Evolutionary conservation across 1,140 invertebrate genomes (phyloP), one percentile per base, ranked within the genome.

Genomic region (Platorchestia sp.): DNA sequence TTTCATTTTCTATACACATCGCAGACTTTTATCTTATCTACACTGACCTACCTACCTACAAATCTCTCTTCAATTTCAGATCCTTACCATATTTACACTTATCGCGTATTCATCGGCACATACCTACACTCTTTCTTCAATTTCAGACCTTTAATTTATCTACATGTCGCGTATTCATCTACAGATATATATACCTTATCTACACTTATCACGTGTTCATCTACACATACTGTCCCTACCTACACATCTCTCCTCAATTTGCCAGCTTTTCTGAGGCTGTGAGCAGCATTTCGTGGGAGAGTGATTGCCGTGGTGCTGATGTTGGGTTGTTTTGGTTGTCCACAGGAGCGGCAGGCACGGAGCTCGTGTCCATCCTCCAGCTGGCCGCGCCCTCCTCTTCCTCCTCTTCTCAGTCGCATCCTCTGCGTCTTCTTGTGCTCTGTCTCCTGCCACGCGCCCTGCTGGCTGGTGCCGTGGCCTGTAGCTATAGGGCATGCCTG

Each of bases 301-400:
- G 59, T 75, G 59, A 22, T 75, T 22, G 59, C 59, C 59, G 59
- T 75, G 59, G 59, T 75, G 59, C 59, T 75, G 59, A 75, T 75
- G 59, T 45, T 42, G 41, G 87, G 87, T 45, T 90, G 87, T 90
- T 90, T 90, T 90, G 87, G 87, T 90, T 90, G 87, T 90, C 87
- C 87, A 90, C 87, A 90, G 87, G 87, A 90, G 87, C 87, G 41
- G 87, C 44, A 22, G 59, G 27, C 36, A 75, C 59, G 59, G 59
- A 75, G 59, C 59, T 75, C 59, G 14, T 75, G 59, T 75, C 27
- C 59, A n/a, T n/a, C n/a, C 59, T 22, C 10, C 59, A 22, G 59
- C 14, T 27, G 1, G 59, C 14, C 27, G 59, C 6, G 47, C 47
- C 47, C 47, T 36, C 59, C 59, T 22, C 59, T 3, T 75, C 47